Percentiles rank a stretch among this genome's conserved stretches.
phyloP scores from a whole-genome alignment of 2,888 invertebrate species.

The Perizoma flavofasciatum region DNA sequence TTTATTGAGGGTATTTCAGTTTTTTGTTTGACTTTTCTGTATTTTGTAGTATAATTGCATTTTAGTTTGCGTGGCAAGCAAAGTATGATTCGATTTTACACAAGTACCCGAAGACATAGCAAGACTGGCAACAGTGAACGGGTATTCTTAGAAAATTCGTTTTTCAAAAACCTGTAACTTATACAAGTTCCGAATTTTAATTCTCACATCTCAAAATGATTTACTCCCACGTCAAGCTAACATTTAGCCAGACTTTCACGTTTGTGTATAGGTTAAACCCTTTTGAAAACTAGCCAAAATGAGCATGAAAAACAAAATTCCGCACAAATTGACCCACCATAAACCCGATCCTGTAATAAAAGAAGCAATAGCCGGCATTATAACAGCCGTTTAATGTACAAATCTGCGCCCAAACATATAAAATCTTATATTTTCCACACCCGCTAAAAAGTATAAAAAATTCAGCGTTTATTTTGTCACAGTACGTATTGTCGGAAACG shows the following conservation, averaged over 20 bases:
- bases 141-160: no score
- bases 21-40: conserved; percentile 4
- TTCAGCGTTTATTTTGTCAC: conserved; percentile 40
- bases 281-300: no score
- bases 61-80: no score
- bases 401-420: conserved; percentile 26
- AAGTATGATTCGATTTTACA: no score
- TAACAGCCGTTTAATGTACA: conserved; percentile 14
- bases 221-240: no score
- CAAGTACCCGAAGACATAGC: no score
- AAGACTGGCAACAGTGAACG: no score
- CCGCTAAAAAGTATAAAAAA: conserved; percentile 30
- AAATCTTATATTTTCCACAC: conserved; percentile 34
- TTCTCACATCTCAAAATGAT: no score
- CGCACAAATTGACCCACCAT: conserved; percentile 6
- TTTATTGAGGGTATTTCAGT: conserved; percentile 6
- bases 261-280: no score
- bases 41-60: neutral
- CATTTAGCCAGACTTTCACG: no score
- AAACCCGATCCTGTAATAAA: conserved; percentile 21
- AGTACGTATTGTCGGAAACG: conserved; percentile 43
- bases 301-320: conserved; percentile 1
- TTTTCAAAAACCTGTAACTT: no score
- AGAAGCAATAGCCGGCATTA: conserved; percentile 19
- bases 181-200: no score